Percentiles rank a stretch among this genome's conserved stretches.
Evolutionary conservation across 2,888 invertebrate species (phyloP).

Genomic region (Asteroscopus sphinx): DNA sequence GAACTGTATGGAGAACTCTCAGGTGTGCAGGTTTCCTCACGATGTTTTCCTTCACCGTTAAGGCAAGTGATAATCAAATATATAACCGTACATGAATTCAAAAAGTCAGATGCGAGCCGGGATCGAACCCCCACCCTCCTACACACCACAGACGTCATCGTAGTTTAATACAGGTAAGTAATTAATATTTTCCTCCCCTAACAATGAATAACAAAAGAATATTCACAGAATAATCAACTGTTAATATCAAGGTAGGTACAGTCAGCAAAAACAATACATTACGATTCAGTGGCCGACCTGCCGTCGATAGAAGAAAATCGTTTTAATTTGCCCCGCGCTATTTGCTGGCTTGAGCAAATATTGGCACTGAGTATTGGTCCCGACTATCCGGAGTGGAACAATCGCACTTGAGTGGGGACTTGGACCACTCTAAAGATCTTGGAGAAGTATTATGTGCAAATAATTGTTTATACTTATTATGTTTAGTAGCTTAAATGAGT

Average conservation of each 20-base stretch:
- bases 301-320: conserved; percentile 65
- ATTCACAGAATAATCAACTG: conserved; percentile 50
- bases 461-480: conserved; percentile 1
- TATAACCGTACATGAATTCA: too few species aligned
- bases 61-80: too few species aligned
- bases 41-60: too few species aligned
- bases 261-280: conserved; percentile 56
- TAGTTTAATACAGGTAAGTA: conserved; percentile 3
- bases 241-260: conserved; percentile 48
- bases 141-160: not conserved
- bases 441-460: conserved; percentile 24
- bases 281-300: conserved; percentile 42
- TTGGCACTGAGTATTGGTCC: conserved; percentile 71
- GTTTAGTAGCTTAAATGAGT: too few species aligned
- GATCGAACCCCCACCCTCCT: too few species aligned
- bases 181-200: conserved; percentile 9
- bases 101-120: too few species aligned
- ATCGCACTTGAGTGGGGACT: conserved; percentile 66
- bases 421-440: conserved; percentile 56
- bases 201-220: conserved; percentile 38
- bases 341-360: conserved; percentile 76
- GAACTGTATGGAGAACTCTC: too few species aligned
- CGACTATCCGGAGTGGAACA: conserved; percentile 59
- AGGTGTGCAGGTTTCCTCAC: too few species aligned
- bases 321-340: conserved; percentile 75